A percentile compares a stretch with the other conserved stretches of the same genome.
These are phyloP conservation scores for Echeneis naucrates DNA, from an alignment of 2,797 vertebrate genomes.

Conservation along the genomic window DNA sequence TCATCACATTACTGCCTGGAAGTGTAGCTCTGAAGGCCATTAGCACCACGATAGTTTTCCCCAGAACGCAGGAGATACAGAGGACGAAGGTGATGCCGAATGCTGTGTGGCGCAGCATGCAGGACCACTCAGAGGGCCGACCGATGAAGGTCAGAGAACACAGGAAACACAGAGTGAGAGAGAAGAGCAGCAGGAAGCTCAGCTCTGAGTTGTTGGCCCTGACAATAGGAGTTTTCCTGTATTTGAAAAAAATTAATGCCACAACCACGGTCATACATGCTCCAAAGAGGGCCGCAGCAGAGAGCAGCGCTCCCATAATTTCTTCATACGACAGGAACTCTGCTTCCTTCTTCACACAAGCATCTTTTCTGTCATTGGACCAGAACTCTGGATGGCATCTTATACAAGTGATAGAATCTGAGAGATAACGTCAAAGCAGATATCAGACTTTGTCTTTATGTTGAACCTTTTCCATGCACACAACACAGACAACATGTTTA, in stretches of 20 bases:
- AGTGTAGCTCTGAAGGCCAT: constrained; percentile 83
- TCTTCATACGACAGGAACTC: constrained; percentile 70
- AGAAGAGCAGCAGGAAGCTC: constrained; percentile 84
- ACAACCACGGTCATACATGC: constrained; percentile 67
- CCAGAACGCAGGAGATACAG: constrained; percentile 82
- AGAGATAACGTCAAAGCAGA: background rate
- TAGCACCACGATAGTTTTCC: constrained; percentile 83
- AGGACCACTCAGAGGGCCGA: constrained; percentile 81
- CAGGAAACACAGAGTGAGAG: constrained; percentile 81
- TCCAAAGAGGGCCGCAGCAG: constrained; percentile 73
- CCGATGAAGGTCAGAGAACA: constrained; percentile 84
- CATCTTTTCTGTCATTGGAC: constrained; percentile 65
- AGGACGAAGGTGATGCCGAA: constrained; percentile 85
- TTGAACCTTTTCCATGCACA: no score
- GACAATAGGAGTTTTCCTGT: constrained; percentile 82
- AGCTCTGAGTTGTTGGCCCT: constrained; percentile 83
- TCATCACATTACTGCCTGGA: constrained; percentile 81
- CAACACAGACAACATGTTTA: no score
- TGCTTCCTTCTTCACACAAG: constrained; percentile 60
- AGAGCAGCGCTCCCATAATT: constrained; percentile 75
- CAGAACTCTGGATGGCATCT: constrained; percentile 67
- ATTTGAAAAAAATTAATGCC: constrained; percentile 70
- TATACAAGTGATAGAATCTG: constrained; percentile 71
- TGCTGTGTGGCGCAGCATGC: constrained; percentile 83
- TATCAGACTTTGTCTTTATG: background rate